Base-by-base conservation (phyloP, 2,113 vertebrate species). In the Eclectus roratus region DNA sequence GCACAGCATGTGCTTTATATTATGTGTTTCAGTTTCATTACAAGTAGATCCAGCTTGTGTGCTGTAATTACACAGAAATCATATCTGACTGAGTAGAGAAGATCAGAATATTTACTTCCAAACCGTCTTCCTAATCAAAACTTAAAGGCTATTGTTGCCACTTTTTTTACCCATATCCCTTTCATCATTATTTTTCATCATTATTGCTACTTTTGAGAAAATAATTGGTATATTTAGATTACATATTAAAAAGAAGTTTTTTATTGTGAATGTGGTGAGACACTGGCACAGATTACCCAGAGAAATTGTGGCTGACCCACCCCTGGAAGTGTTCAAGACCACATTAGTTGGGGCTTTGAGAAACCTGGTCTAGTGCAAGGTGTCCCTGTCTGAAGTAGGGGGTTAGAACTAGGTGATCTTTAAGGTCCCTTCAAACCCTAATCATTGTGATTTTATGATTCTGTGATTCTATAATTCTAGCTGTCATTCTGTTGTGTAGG, bases 401-500 rank as follows among this genome's bases (percentile, higher is more conserved):
- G 56, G 20, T 35, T 35, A 23, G 33, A 35, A 24, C 21, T 35
- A 58, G 33, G 21, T 24, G 21, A 58, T 58, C 33, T 58, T 35
- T 58, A 58, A 58, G 33, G 21, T 58, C 21, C 21, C 56, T 58
- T 58, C 21, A 23, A 35, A 24, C 21, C 21, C 56, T 58, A 58
- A 35, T n/a, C 33, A 35, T 24, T 35, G 9, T 16, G 56, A 35
- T 58, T 58, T 35, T 58, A 35, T 35, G 33, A 58, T 58, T 58
- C 33, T 35, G 56, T 35, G 33, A 35, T 24, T 58, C 56, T 58
- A 58, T 58, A 21, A 23, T 23, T 58, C 56, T 5, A 66, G 4
- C 3, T 49, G 29, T 81, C 4, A 20, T 65, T 82, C 12, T 0
- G 1, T 3, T 18, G 8, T 23, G 6, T 28, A 27, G 10, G 28